Conservation (phyloP, 2,797 vertebrate species). For the Balearica regulorum region DNA sequence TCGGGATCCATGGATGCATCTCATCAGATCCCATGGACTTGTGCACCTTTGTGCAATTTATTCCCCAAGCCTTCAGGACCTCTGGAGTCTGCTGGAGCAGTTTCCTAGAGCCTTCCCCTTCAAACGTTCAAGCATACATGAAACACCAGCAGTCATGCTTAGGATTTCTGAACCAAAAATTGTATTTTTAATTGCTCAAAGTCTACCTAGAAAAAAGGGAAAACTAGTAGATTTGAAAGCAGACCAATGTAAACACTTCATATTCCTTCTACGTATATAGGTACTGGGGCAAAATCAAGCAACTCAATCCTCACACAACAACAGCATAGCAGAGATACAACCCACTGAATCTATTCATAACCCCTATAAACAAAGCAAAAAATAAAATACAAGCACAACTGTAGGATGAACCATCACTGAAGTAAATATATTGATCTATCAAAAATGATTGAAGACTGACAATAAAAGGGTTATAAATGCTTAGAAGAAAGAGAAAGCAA, state of each 20-base stretch:
- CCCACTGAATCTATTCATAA: background rate
- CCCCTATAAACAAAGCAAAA: background rate
- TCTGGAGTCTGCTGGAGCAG: background rate
- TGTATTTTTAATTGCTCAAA: background rate
- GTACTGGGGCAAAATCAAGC: background rate
- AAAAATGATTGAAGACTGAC: constrained; percentile 59
- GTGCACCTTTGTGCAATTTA: too few relatives aligned
- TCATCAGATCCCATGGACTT: too few relatives aligned
- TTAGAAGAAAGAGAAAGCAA: constrained; percentile 25
- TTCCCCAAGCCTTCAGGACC: background rate
- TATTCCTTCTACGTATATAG: background rate
- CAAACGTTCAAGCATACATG: background rate
- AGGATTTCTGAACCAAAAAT: background rate
- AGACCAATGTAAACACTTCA: background rate
- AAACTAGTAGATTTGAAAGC: background rate
- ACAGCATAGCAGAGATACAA: background rate
- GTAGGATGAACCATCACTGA: constrained; percentile 17
- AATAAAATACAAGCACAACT: background rate
- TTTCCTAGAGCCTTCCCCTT: background rate
- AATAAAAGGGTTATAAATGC: constrained; percentile 57
- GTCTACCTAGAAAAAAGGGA: background rate
- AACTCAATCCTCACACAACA: rapidly evolving
- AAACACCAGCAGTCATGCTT: background rate
- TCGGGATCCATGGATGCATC: too few relatives aligned
- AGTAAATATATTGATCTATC: constrained; percentile 55